Conservation (phyloP, 64 coral and sea anemone genomes). For the Trachythela sp. region DNA sequence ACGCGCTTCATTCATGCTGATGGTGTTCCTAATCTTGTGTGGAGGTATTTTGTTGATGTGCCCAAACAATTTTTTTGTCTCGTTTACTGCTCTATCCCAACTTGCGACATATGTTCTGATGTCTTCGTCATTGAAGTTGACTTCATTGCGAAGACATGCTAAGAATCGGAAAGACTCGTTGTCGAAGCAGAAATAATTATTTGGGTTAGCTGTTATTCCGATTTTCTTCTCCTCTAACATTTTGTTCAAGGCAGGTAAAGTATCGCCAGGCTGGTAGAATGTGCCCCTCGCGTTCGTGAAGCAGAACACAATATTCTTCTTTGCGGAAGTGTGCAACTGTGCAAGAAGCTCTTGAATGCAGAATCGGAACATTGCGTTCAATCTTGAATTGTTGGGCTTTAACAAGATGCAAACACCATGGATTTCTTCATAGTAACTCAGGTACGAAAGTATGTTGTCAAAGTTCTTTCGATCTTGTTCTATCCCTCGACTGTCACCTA, state of each 20-base stretch:
- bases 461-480: too few relatives aligned
- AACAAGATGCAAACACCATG: too few relatives aligned
- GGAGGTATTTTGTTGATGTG: neutral
- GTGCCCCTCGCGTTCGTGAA: slow-evolving; percentile 40
- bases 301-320: slow-evolving; percentile 16
- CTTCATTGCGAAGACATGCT: slow-evolving; percentile 2
- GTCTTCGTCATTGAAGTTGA: neutral
- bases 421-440: too few relatives aligned
- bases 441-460: too few relatives aligned
- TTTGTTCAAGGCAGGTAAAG: neutral
- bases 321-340: slow-evolving; percentile 20
- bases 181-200: slow-evolving; percentile 46
- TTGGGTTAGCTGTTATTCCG: too few relatives aligned
- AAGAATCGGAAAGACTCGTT: slow-evolving; percentile 38
- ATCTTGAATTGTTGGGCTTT: too few relatives aligned
- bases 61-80: neutral
- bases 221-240: neutral
- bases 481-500: too few relatives aligned
- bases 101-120: neutral
- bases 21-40: neutral
- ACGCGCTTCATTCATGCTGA: slow-evolving; percentile 25
- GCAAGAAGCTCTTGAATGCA: slow-evolving; percentile 12
- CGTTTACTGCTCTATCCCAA: slow-evolving; percentile 1
- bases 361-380: too few relatives aligned
- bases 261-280: slow-evolving; percentile 18